Evolutionary conservation across 1,140 invertebrate genomes (phyloP).

Genomic region (Agraylea sexmaculata): DNA sequence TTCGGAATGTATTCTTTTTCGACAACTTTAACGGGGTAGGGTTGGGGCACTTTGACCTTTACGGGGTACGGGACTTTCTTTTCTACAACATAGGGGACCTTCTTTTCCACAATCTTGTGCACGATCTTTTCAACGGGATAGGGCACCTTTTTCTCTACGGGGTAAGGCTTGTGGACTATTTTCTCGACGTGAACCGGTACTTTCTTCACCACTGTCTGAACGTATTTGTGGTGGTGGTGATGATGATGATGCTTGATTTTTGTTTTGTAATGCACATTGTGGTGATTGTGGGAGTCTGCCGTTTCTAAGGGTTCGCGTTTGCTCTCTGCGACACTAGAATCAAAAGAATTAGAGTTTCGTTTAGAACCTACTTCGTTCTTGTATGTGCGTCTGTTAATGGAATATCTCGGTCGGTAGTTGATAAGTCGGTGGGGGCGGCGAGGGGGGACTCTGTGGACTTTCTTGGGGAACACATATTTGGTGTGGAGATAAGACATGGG

Average conservation of each 20-base stretch:
- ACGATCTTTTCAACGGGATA: conserved; percentile 50
- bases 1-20: conserved; percentile 42
- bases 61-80: conserved; percentile 52
- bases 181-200: conserved; percentile 34
- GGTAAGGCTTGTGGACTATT: conserved; percentile 39
- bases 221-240: conserved; percentile 47
- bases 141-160: conserved; percentile 50
- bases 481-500: too few species aligned
- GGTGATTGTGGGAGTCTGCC: conserved; percentile 9
- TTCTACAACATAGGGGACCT: conserved; percentile 48
- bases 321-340: too few species aligned
- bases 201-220: conserved; percentile 44
- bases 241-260: conserved; percentile 50
- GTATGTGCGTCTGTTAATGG: too few species aligned
- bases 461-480: too few species aligned
- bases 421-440: too few species aligned
- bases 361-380: too few species aligned
- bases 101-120: conserved; percentile 51
- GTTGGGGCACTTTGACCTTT: conserved; percentile 45
- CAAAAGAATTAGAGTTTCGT: too few species aligned
- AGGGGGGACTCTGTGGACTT: too few species aligned
- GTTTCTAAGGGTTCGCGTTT: not conserved
- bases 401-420: too few species aligned
- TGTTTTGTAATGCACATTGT: conserved; percentile 25
- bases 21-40: conserved; percentile 37